Evolutionary conservation across 2,113 vertebrate genomes (phyloP), one percentile per base, ranked within the genome.

Genomic region (Gobiocypris rarus): DNA sequence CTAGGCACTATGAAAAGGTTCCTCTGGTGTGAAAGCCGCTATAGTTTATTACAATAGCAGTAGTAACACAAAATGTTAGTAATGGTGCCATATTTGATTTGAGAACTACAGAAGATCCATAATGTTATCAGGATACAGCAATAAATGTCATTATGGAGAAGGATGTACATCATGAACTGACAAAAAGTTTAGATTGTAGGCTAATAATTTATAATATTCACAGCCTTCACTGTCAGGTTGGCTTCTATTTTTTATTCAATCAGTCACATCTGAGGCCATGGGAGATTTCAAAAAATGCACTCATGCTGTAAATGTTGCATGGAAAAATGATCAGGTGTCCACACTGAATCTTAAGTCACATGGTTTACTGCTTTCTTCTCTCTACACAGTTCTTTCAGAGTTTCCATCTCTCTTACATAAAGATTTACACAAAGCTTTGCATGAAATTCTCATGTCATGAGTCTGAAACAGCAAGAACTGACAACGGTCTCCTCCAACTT

Each of bases 201-300:
- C 31, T 31, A 3, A 31, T 31, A 41, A 19, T 19, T 70, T 70
- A 70, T 70, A 41, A 70, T 43, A n/a, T 70, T 43, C 10, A 5
- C 9, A 70, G 67, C 38, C 19, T 70, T 43, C 38, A n/a, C 38
- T 41, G 19, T 70, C 34, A 70, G 19, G 34, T 5, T n/a, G 67
- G 31, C 34, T 70, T 70, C 38, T 70, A 19, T 70, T 67, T 31
- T 67, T 70, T 34, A n/a, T 70, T 70, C 19, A 43, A 43, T 43
- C 9, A n/a, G 38, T 43, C 19, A 22, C 34, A n/a, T 43, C 41
- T 17, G 9, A 22, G 22, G 38, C 67, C 67, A 41, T 43, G 10
- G 15, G 38, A 43, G 67, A 43, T n/a, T 9, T 70, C 17, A 41
- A 13, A 69, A 67, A n/a, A 43, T 70, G 34, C 9, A 38, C 43